A percentile compares a stretch with the other conserved stretches of the same genome.
phyloP scores from a whole-genome alignment of 1,140 invertebrate genomes.

The Ganaspis sp. region DNA sequence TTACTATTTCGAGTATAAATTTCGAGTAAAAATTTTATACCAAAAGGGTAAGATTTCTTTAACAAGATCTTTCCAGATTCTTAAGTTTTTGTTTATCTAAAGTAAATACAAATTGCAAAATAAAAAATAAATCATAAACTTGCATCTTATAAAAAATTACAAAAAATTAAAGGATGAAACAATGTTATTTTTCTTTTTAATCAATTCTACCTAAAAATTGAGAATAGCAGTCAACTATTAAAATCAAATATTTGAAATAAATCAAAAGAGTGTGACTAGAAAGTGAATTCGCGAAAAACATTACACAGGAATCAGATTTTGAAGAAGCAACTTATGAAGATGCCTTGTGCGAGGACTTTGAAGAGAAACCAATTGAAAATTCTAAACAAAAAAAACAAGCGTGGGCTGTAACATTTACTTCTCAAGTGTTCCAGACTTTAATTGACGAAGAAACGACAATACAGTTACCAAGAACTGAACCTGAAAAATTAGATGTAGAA shows the following conservation, averaged over 20 bases:
- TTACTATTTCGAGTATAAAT: too few species aligned
- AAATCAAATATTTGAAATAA: too few species aligned
- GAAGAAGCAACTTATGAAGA: constrained; percentile 55
- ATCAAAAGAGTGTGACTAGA: background rate
- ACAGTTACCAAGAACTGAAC: constrained; percentile 43
- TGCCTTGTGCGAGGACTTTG: constrained; percentile 47
- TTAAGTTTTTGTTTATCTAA: too few species aligned
- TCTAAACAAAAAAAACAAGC: constrained; percentile 57
- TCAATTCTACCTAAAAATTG: too few species aligned
- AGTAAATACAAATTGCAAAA: too few species aligned
- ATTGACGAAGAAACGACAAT: constrained; percentile 63
- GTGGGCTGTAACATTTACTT: constrained; percentile 63
- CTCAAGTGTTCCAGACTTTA: constrained; percentile 65
- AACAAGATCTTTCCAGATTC: too few species aligned
- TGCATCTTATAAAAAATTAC: too few species aligned
- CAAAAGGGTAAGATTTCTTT: too few species aligned
- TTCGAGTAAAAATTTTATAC: too few species aligned
- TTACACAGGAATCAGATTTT: constrained; percentile 51
- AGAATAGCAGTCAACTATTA: too few species aligned
- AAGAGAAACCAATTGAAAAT: constrained; percentile 53
- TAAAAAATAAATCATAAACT: background rate
- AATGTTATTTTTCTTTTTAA: too few species aligned
- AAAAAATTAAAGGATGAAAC: too few species aligned
- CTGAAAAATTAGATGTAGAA: background rate
- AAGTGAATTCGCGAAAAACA: constrained; percentile 13